Conservation (phyloP, 2,797 vertebrate genomes). For the Pygocentrus nattereri region DNA sequence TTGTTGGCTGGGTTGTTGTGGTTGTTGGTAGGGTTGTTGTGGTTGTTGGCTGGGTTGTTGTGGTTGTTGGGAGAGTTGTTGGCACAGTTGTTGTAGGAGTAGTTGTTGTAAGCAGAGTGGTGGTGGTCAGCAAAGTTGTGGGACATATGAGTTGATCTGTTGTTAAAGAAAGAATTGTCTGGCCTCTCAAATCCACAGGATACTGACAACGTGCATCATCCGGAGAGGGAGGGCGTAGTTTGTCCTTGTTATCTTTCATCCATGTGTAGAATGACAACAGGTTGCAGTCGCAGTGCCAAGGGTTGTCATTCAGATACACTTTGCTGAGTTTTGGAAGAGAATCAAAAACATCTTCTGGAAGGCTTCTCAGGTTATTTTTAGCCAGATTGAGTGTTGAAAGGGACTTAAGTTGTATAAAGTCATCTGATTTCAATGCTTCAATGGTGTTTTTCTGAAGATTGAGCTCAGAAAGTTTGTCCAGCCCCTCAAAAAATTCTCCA, state of each 20-base stretch:
- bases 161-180: conserved; percentile 61
- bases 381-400: conserved; percentile 73
- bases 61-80: conserved; percentile 24
- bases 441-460: conserved; percentile 75
- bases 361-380: conserved; percentile 61
- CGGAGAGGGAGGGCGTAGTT: conserved; percentile 57
- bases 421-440: conserved; percentile 61
- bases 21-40: conserved; percentile 15
- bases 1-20: background rate
- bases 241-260: conserved; percentile 68
- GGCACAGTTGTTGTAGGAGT: conserved; percentile 19
- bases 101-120: conserved; percentile 14
- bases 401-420: conserved; percentile 71
- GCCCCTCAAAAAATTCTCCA: conserved; percentile 73
- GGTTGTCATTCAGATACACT: conserved; percentile 79
- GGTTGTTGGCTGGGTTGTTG: background rate
- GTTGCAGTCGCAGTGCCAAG: conserved; percentile 86
- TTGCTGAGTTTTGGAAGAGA: conserved; percentile 70
- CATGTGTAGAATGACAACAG: conserved; percentile 72
- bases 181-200: conserved; percentile 72
- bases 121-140: conserved; percentile 44
- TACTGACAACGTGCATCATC: conserved; percentile 65
- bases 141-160: conserved; percentile 76
- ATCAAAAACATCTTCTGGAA: conserved; percentile 70
- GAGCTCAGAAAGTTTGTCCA: conserved; percentile 75